A percentile compares a stretch with the other conserved stretches of the same genome.
These are phyloP conservation scores for Stramonita haemastoma DNA, from an alignment of 2,888 invertebrate genomes.

Conservation along the genomic window DNA sequence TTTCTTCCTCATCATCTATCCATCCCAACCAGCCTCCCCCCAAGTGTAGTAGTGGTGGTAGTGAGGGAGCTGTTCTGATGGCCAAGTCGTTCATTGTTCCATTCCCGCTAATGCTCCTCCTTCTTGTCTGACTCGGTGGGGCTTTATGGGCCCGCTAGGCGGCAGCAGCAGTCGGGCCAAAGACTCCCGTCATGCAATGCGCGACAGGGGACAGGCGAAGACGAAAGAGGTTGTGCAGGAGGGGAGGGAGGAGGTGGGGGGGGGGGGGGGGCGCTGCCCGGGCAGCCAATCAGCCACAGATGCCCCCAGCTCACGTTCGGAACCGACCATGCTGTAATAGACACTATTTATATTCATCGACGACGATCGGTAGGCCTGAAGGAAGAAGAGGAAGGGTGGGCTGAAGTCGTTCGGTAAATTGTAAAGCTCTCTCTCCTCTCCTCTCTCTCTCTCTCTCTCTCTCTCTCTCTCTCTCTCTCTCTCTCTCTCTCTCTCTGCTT, in stretches of 20 bases:
- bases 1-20: not conserved
- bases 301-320: not conserved
- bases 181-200: constrained; percentile 39
- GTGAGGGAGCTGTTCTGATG: not conserved
- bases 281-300: not conserved
- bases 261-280: not conserved
- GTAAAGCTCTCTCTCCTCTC: not conserved
- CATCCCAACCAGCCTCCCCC: not conserved
- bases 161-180: constrained; percentile 1
- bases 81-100: constrained; percentile 4
- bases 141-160: constrained; percentile 10
- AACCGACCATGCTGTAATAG: constrained; percentile 18
- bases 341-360: constrained; percentile 37
- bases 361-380: not conserved
- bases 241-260: not conserved
- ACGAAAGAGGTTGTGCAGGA: not conserved
- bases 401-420: constrained; percentile 18
- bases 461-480: too few species aligned
- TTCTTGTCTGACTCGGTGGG: not conserved
- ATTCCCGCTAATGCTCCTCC: not conserved
- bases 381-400: not conserved
- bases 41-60: not conserved
- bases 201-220: constrained; percentile 20
- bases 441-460: too few species aligned
- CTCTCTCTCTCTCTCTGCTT: too few species aligned